Percentiles rank a stretch among this genome's conserved stretches.
Evolutionary conservation across 2,888 invertebrate genomes (phyloP).

Genomic region (Drosophila paranaensis): DNA sequence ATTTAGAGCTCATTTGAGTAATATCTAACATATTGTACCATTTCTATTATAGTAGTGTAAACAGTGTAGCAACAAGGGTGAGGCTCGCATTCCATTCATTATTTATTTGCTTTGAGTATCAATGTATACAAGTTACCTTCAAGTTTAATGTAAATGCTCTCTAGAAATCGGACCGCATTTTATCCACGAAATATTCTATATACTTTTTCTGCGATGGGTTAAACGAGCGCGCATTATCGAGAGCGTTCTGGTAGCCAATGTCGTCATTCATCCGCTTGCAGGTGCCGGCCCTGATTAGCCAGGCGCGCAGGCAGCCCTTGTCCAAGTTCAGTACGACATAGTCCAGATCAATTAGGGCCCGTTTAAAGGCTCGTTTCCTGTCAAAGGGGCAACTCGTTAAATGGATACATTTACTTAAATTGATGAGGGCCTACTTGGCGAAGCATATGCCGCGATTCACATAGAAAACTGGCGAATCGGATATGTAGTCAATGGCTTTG

Average conservation of each 20-base stretch:
- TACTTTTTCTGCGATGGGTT: neutral
- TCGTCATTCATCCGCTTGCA: slow-evolving; percentile 53
- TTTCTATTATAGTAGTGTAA: too few relatives aligned
- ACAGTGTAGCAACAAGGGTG: too few relatives aligned
- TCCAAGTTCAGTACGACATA: slow-evolving; percentile 41
- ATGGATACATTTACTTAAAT: too few relatives aligned
- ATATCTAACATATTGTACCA: too few relatives aligned
- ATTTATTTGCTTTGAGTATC: too few relatives aligned
- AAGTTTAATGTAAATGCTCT: neutral
- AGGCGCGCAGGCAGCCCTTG: slow-evolving; percentile 40
- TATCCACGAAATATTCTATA: neutral
- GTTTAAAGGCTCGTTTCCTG: slow-evolving; percentile 50
- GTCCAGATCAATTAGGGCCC: slow-evolving; percentile 52
- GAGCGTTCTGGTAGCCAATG: slow-evolving; percentile 24
- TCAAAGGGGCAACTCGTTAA: neutral
- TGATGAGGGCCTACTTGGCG: slow-evolving; percentile 39
- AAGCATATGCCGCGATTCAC: slow-evolving; percentile 48
- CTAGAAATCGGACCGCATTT: neutral
- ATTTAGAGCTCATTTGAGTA: too few relatives aligned
- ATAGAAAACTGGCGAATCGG: slow-evolving; percentile 46
- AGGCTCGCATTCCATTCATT: too few relatives aligned
- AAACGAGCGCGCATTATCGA: slow-evolving; percentile 24
- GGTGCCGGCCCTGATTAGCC: slow-evolving; percentile 57
- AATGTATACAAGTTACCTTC: neutral
- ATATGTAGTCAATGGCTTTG: slow-evolving; percentile 44